Conservation (phyloP, 2,113 vertebrate species). For the Grammomys dolichurus region DNA sequence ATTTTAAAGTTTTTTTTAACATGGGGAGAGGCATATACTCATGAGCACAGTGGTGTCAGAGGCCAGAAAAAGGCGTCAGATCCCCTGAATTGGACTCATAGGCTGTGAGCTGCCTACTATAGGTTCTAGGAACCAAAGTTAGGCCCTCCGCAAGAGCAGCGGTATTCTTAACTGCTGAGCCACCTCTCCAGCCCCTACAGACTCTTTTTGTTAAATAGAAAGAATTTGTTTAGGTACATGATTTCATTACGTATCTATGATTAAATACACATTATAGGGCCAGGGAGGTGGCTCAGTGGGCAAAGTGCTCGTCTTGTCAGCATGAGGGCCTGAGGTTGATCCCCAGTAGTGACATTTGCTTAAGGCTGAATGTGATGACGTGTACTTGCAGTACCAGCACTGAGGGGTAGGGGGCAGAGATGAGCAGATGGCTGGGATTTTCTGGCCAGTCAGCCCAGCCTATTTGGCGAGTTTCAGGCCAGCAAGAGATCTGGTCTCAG, state of each 20-base stretch:
- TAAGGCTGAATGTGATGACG: too few relatives aligned
- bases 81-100: not conserved
- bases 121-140: not conserved
- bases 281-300: not conserved
- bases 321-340: too few relatives aligned
- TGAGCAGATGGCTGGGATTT: not conserved
- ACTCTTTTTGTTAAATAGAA: not conserved
- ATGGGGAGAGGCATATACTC: not conserved
- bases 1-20: not conserved
- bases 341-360: not conserved
- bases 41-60: not conserved
- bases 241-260: not conserved
- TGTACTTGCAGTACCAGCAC: not conserved
- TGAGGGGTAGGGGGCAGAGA: not conserved
- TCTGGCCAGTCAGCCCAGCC: not conserved
- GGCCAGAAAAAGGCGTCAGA: not conserved
- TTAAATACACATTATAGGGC: not conserved
- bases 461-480: not conserved
- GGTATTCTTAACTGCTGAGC: not conserved
- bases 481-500: not conserved
- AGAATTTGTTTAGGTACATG: not conserved
- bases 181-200: not conserved
- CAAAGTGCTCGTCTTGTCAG: not conserved
- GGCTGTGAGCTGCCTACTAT: not conserved
- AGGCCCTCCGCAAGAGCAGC: not conserved